Evolutionary conservation across 1,140 invertebrate species (phyloP), one percentile per base, ranked within the genome.

Genomic region (Melipona quadrifasciata): DNA sequence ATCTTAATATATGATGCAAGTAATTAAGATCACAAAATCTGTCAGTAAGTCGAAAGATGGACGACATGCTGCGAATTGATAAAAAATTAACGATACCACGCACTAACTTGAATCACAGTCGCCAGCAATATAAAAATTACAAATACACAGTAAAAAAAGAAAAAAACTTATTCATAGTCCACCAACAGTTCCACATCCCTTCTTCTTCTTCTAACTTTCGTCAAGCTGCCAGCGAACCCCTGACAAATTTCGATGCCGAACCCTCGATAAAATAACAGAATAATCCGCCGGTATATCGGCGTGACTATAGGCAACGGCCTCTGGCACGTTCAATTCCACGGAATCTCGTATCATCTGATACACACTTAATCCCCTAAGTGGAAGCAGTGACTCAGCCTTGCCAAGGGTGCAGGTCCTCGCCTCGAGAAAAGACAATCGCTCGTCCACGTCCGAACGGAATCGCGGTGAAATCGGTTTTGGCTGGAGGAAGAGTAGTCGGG

Each of bases 261-360:
- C 65, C 39, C 73, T 47, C 86, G 87, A 90, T 90, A 89, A 90
- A 90, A 89, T 90, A 90, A 89, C 87, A 78, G 88, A 90, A 91
- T 89, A 90, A 91, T 91, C 80, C 67, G 77, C 19, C 34, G 53
- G 51, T 82, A 72, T 81, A 84, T 80, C 72, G 57, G 55, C 53
- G 68, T 57, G 31, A 24, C 58, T 70, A 39, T 39, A 61, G 76
- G 72, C 53, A 64, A 47, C 65, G 68, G 75, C 55, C 86, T 73
- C 61, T 87, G 88, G 88, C 85, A 81, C 88, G 90, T 91, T 91
- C 90, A 87, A 91, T 91, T 91, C 90, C 77, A 86, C 77, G 87
- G 89, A 89, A 89, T 90, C 88, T 90, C 86, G 89, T 90, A 89
- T 90, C 89, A 88, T 89, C 89, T 90, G 90, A 89, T 91, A 90